phyloP scores from a whole-genome alignment of 2,113 vertebrate species.

The Poicephalus meyeri region DNA sequence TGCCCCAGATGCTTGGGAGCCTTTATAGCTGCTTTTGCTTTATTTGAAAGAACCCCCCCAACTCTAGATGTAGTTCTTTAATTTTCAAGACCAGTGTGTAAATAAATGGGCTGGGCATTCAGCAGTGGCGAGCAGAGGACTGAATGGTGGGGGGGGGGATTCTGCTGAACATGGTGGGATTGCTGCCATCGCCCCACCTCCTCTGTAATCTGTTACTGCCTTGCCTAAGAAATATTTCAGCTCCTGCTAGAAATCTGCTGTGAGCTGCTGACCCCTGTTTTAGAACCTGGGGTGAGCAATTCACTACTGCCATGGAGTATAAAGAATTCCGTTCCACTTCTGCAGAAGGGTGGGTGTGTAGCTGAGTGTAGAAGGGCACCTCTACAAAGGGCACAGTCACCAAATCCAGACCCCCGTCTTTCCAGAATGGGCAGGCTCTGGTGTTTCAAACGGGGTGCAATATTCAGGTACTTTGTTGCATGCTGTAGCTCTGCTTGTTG shows the following conservation, averaged over 20 bases:
- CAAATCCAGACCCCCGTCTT: not conserved
- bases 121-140: not conserved
- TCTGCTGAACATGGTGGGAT: not conserved
- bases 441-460: not conserved
- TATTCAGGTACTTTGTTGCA: not conserved
- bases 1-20: not conserved
- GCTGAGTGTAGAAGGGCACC: not conserved
- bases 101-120: not conserved
- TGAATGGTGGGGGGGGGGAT: not conserved
- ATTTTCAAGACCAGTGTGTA: not conserved
- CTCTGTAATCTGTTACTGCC: not conserved
- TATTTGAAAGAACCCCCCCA: not conserved
- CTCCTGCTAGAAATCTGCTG: not conserved
- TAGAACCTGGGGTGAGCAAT: not conserved
- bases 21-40: not conserved
- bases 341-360: not conserved
- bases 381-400: not conserved
- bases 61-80: not conserved
- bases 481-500: constrained; percentile 6
- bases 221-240: not conserved
- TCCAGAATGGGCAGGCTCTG: not conserved
- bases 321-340: not conserved
- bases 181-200: not conserved
- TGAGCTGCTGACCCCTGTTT: not conserved
- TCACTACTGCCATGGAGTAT: not conserved